Evolutionary conservation across 1,140 invertebrate genomes (phyloP), one percentile per base, ranked within the genome.

Genomic region (Drosophila orosa): DNA sequence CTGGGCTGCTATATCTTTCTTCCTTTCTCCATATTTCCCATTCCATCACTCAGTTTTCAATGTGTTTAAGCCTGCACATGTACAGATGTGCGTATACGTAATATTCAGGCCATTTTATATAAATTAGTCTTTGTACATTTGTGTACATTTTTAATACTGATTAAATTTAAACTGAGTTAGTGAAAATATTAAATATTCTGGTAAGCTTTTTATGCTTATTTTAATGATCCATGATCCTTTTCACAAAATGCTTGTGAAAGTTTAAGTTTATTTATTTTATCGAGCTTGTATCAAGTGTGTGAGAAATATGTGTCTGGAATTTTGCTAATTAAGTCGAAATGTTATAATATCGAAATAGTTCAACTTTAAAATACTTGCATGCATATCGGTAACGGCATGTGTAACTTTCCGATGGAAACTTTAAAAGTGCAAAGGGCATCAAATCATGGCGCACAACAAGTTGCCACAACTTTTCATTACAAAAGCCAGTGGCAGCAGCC

Each of bases 381-480:
- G 13, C 37, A 44, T 71, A 65, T 67, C 44, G 44, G 65, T 50
- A 69, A 44, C 37, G 29, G 47, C 29, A 68, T 69, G 31, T 37
- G 19, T 13, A 78, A 62, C 57, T 63, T 62, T 56, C 40, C 12
- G 13, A 29, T 9, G 6, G 59, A 59, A 79, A 73, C 80, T 69
- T 69, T 74, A 79, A 66, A 58, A 61, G 52, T 66, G 76, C 71
- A 84, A 24, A 24, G 59, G 55, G 45, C 47, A 25, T 54, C 68
- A 68, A 83, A 82, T 83, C 60, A 74, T 65, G 71, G 44, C 44
- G 45, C 44, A 68, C 75, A 71, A 69, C 71, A 73, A 78, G 79
- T 83, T 83, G 52, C 66, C 57, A 63, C 72, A 85, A 80, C 76
- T 83, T 78, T 85, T 85, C 72, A 83, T 80, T 80, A 73, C 58